Conservation (phyloP, 1,140 invertebrate genomes). For the Pygmarrhopalites habei region DNA sequence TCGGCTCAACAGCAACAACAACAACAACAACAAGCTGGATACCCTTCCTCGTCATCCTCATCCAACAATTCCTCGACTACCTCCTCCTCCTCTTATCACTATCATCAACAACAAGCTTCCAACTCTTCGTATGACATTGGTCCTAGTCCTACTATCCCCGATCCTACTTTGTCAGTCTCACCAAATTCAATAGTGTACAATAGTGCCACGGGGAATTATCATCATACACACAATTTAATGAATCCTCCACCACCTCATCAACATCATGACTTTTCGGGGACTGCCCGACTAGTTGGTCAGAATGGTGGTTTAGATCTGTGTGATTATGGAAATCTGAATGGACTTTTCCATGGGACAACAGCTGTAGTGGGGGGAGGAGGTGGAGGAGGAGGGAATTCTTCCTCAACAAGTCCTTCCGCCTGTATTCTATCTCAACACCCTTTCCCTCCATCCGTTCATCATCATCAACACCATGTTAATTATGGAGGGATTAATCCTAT, state of each 20-base stretch:
- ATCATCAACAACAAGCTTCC: slow-evolving; percentile 15
- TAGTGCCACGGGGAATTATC: not conserved
- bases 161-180: slow-evolving; percentile 27
- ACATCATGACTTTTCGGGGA: slow-evolving; percentile 41
- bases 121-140: slow-evolving; percentile 35
- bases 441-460: not conserved
- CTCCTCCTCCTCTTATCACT: not conserved
- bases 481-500: not conserved
- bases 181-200: slow-evolving; percentile 32
- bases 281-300: slow-evolving; percentile 15
- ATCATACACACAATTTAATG: slow-evolving; percentile 8
- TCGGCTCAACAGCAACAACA: slow-evolving; percentile 4
- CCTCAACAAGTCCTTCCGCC: slow-evolving; percentile 41
- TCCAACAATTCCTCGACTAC: too few relatives aligned
- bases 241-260: slow-evolving; percentile 42
- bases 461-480: not conserved
- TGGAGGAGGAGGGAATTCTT: slow-evolving; percentile 6
- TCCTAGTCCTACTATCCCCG: slow-evolving; percentile 34
- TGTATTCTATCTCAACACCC: slow-evolving; percentile 35
- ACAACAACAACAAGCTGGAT: too few relatives aligned
- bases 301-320: slow-evolving; percentile 22
- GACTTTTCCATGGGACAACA: slow-evolving; percentile 6
- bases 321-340: slow-evolving; percentile 21
- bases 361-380: not conserved
- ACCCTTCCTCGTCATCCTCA: too few relatives aligned